Evolutionary conservation across 2,113 vertebrate species (phyloP), one percentile per base, ranked within the genome.

Genomic region (Struthidea cinerea): DNA sequence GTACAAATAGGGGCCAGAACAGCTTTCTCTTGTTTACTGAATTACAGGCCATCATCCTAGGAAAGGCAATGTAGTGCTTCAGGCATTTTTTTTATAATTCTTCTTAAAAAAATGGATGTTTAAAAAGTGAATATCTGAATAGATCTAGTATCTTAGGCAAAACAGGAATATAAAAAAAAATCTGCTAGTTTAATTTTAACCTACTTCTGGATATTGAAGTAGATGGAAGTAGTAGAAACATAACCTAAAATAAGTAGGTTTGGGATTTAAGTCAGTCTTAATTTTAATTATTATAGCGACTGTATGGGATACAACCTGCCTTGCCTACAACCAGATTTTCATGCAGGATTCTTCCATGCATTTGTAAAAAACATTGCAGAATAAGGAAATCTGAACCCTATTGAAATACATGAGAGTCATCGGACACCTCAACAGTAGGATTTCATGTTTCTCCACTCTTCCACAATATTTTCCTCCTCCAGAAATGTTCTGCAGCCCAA

Each of bases 401-500:
- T 1, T 49, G 59, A 81, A 67, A 27, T 59, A 53, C 18, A 5
- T 21, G n/a, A 49, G 79, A 84, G 30, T 67, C 0, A 0, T 37
- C 30, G 71, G 65, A 24, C 22, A 35, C 39, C 68, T 79, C 35
- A 60, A 23, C 56, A 52, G 15, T 4, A 79, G 30, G 42, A 44
- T 87, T 87, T 89, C 0, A 2, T 56, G 53, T 74, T 75, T 73
- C 20, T 56, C 13, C 20, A 28, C 46, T 70, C 33, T 83, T 84
- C 16, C 47, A 47, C 10, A 64, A 1, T n/a, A 5, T 82, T 91
- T 92, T 83, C 13, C 21, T 79, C n/a, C 32, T 84, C n/a, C 55
- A 84, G 61, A 77, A 93, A 61, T 41, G 23, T 82, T 81, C 44
- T 84, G 39, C 44, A 57, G 23, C 52, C 49, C 55, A 91, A 57